Evolutionary conservation across 2,888 invertebrate genomes (phyloP), one percentile per base, ranked within the genome.

Genomic region (Nomada hirtipes): DNA sequence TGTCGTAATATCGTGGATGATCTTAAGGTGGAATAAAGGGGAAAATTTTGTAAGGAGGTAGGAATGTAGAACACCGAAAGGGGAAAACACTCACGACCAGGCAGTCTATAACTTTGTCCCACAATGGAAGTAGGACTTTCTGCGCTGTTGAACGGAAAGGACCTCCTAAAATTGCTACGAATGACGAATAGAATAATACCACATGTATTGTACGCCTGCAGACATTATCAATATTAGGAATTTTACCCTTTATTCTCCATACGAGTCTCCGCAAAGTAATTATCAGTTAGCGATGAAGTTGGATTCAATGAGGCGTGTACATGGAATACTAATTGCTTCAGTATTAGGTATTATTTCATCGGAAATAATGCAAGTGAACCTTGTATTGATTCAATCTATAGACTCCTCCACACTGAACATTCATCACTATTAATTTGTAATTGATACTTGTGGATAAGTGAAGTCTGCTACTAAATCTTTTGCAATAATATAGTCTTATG

Each of bases 81-180:
- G 53, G 44, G 78, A 74, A 82, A 83, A 83, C 78, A 76, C 71
- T 82, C 82, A 47, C 74, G 74, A 67, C 74, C 82, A 73, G 78
- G 71, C 74, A 50, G 82, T 82, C 67, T 79, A 71, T 74, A 82
- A 82, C 78, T 82, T 78, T 79, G 67, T 70, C 60, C 64, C 53
- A 84, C 76, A 83, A 73, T 73, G 68, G 72, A 83, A 74, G 76
- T 79, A 79, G 84, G 70, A 79, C 75, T 84, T 83, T 80, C 84
- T 73, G 76, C 69, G 29, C 80, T 71, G 84, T 74, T 84, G 84
- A 83, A 79, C 79, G 80, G 63, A 68, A 76, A 79, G 72, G 70
- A 71, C 44, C 71, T 65, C 57, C 63, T 67, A 64, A 74, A 84
- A 84, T 83, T 79, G 63, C 70, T 76, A 76, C 61, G 76, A 84